These are phyloP conservation scores for Siphamia tubifer DNA, from an alignment of 2,113 vertebrate species.

Conservation along the genomic window DNA sequence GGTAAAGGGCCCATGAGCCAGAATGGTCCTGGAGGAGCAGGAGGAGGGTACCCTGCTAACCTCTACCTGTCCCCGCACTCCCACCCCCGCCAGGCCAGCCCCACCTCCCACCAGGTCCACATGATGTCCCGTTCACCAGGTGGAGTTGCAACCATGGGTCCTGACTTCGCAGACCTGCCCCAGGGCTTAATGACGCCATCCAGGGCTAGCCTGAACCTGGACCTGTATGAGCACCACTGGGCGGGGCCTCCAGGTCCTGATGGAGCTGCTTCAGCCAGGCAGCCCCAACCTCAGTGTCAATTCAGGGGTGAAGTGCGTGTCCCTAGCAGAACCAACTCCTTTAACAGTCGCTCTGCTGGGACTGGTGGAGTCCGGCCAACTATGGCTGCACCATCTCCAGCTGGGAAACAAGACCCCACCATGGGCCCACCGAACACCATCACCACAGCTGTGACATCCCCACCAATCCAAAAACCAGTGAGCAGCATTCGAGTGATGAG, in stretches of 20 bases:
- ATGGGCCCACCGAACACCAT: conserved; percentile 89
- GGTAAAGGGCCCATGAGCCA: conserved; percentile 85
- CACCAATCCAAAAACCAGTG: conserved; percentile 94
- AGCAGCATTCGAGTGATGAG: conserved; percentile 96
- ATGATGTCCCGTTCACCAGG: conserved; percentile 83
- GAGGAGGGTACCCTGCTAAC: conserved; percentile 79
- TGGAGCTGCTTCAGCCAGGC: conserved; percentile 79
- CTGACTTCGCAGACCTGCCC: conserved; percentile 87
- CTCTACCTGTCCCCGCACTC: conserved; percentile 85
- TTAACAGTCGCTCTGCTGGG: conserved; percentile 88
- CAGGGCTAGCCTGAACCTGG: conserved; percentile 91
- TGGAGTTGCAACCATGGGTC: conserved; percentile 72
- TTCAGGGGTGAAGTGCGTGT: conserved; percentile 86
- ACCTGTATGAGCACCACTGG: conserved; percentile 92
- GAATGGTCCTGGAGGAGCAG: conserved; percentile 63
- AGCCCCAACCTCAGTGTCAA: conserved; percentile 79
- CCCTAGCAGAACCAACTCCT: conserved; percentile 93
- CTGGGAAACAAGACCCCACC: conserved; percentile 82
- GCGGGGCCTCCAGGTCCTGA: conserved; percentile 81
- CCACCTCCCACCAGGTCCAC: conserved; percentile 90
- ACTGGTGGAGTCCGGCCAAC: conserved; percentile 79
- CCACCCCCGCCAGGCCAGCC: conserved; percentile 89
- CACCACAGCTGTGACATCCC: conserved; percentile 92
- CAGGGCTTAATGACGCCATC: conserved; percentile 86
- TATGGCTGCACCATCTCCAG: conserved; percentile 66